Percentiles rank a stretch among this genome's conserved stretches.
Evolutionary conservation across 2,888 invertebrate genomes (phyloP).

Genomic region (Pammene aurita): DNA sequence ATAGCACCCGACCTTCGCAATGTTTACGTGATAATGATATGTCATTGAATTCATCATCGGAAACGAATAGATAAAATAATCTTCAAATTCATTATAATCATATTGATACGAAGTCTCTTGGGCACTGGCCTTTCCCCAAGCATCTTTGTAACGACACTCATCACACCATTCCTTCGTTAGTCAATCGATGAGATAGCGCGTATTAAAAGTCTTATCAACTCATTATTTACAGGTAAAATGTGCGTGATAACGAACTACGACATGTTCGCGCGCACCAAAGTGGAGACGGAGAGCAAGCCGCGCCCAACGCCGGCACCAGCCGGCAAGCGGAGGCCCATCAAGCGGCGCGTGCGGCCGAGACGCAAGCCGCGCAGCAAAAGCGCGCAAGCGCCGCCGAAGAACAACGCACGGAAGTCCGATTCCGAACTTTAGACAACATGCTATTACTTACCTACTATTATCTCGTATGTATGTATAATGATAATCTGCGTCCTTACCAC

Average conservation of each 20-base stretch:
- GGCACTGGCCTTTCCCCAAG: no score
- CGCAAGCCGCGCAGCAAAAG: constrained; percentile 75
- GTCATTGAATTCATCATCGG: no score
- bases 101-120: no score
- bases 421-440: constrained; percentile 47
- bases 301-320: constrained; percentile 58
- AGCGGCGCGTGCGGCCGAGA: constrained; percentile 59
- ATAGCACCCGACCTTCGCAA: no score
- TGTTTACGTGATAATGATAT: no score
- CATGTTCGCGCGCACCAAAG: constrained; percentile 76
- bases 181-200: no score
- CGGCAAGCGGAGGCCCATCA: constrained; percentile 51
- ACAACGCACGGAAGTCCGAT: constrained; percentile 65
- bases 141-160: no score
- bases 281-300: constrained; percentile 72
- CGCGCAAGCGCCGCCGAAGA: constrained; percentile 62
- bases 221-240: constrained; percentile 68
- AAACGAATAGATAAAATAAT: no score
- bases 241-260: constrained; percentile 79
- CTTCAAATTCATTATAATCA: no score
- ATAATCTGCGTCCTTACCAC: no score
- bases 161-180: no score
- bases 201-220: neutral
- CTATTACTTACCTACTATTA: neutral
- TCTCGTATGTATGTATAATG: no score